Base-by-base conservation (phyloP, 2,797 vertebrate genomes). In the Halcyon smyrnensis region DNA sequence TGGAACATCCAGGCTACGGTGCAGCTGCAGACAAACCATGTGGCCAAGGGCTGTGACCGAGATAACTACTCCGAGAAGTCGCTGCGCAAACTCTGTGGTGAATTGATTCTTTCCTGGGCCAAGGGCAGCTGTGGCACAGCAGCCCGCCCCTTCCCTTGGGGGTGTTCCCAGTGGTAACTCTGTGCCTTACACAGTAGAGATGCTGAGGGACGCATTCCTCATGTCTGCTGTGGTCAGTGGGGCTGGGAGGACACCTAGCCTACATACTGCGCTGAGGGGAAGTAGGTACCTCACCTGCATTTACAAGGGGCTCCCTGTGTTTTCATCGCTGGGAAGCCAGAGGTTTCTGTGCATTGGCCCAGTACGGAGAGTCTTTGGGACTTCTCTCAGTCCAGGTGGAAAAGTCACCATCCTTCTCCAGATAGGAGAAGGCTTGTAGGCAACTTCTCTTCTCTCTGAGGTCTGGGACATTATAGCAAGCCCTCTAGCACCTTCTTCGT, bases 1-100 rank as follows among this genome's bases (percentile, higher is more conserved):
- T 99, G 99, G 99, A 99, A 99, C 97, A 99, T 99, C 97, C 99
- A 99, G 98, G 99, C 99, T 95, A 99, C 99, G 2, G 99, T 99
- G 92, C 99, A 99, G 96, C 98, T 99, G 88, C 99, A 99, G 98
- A 99, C 99, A 2, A 99, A 99, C 95, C 99, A 99, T 0, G 99
- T 99, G 70, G 99, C 99, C 96, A 99, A 99, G 97, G 99, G 99
- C 94, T 99, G 99, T 8, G 99, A 99, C 97, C 97, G 99, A 14
- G 99, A 99, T 97, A 99, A 99, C 97, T 99, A 99, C 96, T 99
- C 99, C 0, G 99, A 99, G 97, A 98, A 99, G 93, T 99, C 99
- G 0, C 98, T 99, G 77, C 98, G 99, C 77, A 99, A 99, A 23
- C 98, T 99, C 65, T 99, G 99, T 8, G 99, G 99, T 99, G 95